Conservation (phyloP, 2,797 vertebrate species). For the Nasua narica region DNA sequence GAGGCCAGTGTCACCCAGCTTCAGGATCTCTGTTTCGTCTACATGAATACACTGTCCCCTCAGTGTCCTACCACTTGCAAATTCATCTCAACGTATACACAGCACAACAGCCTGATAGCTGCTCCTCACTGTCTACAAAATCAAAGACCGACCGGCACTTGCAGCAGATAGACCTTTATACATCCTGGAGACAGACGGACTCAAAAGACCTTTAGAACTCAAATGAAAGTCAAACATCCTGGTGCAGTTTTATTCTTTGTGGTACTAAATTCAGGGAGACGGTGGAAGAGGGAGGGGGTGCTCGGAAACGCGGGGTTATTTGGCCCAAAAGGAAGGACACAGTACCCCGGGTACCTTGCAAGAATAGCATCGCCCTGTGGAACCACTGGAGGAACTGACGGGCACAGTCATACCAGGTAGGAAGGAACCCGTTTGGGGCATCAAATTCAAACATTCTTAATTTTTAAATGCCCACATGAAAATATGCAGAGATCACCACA, state of each 20-base stretch:
- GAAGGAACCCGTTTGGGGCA: background rate
- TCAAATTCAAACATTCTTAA: background rate
- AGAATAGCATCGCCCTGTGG: background rate
- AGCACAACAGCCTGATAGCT: background rate
- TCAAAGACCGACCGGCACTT: background rate
- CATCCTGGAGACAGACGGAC: background rate
- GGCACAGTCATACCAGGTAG: background rate
- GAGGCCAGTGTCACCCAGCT: background rate
- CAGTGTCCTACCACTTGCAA: background rate
- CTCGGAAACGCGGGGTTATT: background rate
- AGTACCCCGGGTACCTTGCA: background rate
- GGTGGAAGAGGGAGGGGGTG: no score
- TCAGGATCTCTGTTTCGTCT: background rate
- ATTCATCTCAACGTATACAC: background rate
- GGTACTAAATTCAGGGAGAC: background rate
- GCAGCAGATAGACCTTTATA: background rate
- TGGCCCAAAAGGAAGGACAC: background rate
- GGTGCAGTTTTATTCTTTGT: background rate
- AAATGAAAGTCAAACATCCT: conserved; percentile 7
- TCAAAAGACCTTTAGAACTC: background rate
- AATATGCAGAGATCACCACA: background rate
- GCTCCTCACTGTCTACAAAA: background rate
- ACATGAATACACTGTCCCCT: background rate
- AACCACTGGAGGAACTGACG: background rate
- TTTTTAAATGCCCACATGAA: conserved; percentile 3